phyloP scores from a whole-genome alignment of 1,140 invertebrate species.

The Papilio helenus region DNA sequence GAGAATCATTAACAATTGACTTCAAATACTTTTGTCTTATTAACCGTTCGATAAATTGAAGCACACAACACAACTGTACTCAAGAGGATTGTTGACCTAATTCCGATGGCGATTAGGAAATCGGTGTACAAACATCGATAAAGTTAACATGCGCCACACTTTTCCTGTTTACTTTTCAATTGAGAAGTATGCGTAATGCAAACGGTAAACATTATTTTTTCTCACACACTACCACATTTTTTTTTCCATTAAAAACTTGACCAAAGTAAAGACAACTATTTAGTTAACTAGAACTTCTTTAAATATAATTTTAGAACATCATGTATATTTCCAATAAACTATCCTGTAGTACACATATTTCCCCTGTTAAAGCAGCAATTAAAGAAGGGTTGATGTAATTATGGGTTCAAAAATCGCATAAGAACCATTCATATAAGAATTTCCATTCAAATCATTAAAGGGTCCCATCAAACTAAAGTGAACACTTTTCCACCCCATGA shows the following conservation, averaged over 20 bases:
- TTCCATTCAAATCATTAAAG: not conserved
- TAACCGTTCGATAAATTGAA: not conserved
- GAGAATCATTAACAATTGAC: not conserved
- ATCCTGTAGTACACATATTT: not conserved
- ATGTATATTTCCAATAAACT: too few species aligned
- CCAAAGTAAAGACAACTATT: not conserved
- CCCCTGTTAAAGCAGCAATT: not conserved
- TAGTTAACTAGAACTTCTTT: not conserved
- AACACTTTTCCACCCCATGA: not conserved
- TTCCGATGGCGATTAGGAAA: constrained; percentile 12
- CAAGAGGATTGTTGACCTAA: constrained; percentile 16
- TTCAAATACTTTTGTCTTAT: not conserved
- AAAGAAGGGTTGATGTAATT: not conserved
- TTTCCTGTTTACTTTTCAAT: constrained; percentile 13
- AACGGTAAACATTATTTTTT: constrained; percentile 1
- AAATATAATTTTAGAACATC: not conserved
- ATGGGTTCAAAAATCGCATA: not conserved
- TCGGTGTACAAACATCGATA: constrained; percentile 6
- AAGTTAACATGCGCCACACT: constrained; percentile 5
- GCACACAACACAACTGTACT: not conserved
- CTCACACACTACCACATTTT: not conserved
- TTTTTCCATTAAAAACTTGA: not conserved
- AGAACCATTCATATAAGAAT: not conserved
- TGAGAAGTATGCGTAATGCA: not conserved
- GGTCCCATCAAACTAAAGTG: not conserved